Evolutionary conservation across 1,140 invertebrate species (phyloP).

Genomic region (Portunus trituberculatus): DNA sequence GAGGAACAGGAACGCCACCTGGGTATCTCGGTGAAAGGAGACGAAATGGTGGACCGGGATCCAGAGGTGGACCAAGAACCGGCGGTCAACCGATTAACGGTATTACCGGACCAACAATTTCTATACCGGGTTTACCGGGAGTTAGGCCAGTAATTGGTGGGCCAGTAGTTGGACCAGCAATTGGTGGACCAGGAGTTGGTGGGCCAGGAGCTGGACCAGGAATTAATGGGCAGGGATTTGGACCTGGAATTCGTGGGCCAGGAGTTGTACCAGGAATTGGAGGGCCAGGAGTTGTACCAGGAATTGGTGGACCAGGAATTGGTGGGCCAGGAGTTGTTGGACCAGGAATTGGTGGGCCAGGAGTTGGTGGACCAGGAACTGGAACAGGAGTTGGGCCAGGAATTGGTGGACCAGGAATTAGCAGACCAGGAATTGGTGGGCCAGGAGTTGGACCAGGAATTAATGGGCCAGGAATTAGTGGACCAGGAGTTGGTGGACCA

Average conservation of each 20-base stretch:
- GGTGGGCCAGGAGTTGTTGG: not conserved
- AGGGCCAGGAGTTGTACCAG: not conserved
- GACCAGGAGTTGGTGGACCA: slow-evolving; percentile 33
- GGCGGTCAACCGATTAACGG: too few relatives aligned
- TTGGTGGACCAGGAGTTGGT: too few relatives aligned
- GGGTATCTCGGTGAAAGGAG: not conserved
- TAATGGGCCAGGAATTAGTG: not conserved
- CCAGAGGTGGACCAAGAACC: not conserved
- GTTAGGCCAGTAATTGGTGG: too few relatives aligned
- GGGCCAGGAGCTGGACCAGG: too few relatives aligned
- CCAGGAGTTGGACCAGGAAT: slow-evolving; percentile 38
- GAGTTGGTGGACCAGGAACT: not conserved
- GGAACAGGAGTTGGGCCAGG: not conserved
- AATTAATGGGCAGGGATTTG: too few relatives aligned
- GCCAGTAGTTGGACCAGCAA: too few relatives aligned
- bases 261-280: too few relatives aligned
- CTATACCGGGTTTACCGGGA: too few relatives aligned
- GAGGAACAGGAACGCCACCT: not conserved
- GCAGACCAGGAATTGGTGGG: not conserved
- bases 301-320: not conserved
- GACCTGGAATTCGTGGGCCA: too few relatives aligned
- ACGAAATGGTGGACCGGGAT: not conserved
- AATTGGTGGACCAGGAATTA: not conserved
- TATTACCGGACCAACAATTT: not conserved
- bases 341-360: not conserved